Conservation (phyloP, 2,888 invertebrate genomes). For the Pristionchus mayeri region DNA sequence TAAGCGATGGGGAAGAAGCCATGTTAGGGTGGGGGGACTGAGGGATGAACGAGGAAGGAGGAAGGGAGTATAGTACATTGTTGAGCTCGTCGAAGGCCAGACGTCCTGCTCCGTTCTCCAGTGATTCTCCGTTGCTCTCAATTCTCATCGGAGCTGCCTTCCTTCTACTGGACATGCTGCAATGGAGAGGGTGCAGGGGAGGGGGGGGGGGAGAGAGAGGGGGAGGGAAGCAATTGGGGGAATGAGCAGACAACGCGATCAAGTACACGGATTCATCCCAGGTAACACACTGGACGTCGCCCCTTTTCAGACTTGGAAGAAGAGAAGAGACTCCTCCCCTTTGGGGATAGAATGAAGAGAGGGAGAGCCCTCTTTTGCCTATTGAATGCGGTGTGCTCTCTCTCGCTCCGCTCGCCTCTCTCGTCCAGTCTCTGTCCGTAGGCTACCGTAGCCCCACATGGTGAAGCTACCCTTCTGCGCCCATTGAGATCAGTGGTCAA, state of each 20-base stretch:
- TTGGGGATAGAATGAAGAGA: background rate
- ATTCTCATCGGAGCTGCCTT: slow-evolving; percentile 69
- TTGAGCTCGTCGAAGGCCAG: background rate
- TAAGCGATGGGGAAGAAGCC: slow-evolving; percentile 19
- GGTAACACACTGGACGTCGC: background rate
- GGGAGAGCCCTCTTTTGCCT: background rate
- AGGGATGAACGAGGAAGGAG: background rate
- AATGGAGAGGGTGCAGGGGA: slow-evolving; percentile 49
- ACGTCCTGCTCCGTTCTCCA: background rate
- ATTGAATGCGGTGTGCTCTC: slow-evolving; percentile 15
- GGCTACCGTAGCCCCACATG: slow-evolving; percentile 38
- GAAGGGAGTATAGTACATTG: slow-evolving; percentile 41
- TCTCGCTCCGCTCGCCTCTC: background rate
- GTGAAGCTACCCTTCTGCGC: background rate
- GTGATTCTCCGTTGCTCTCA: background rate
- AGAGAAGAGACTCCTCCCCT: background rate
- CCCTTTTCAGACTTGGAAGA: background rate
- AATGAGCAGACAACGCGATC: background rate
- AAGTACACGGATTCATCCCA: background rate
- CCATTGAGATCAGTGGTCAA: background rate
- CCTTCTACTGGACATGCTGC: slow-evolving; percentile 73
- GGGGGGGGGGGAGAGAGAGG: background rate
- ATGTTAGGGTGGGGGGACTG: background rate
- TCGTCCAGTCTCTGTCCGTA: background rate
- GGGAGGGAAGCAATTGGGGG: background rate